phyloP scores from a whole-genome alignment of 2,888 invertebrate genomes.

The Druceiella hillmani region DNA sequence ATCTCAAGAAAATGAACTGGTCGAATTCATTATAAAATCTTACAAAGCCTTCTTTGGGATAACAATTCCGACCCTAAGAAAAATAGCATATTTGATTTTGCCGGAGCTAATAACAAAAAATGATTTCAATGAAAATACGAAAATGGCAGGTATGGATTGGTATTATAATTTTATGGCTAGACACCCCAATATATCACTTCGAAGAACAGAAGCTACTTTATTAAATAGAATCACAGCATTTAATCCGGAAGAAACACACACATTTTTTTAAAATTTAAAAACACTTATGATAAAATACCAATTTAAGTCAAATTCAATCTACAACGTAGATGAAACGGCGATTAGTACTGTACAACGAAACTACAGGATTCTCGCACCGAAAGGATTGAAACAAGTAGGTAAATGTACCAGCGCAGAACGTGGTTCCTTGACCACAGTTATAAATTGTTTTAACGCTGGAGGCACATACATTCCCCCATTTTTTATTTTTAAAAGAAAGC shows the following conservation, averaged over 20 bases:
- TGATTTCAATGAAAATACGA: conserved; percentile 19
- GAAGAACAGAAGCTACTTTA: conserved; percentile 21
- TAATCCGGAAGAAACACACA: too few relatives aligned
- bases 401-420: conserved; percentile 17
- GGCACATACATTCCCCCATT: conserved; percentile 19
- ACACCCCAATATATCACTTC: conserved; percentile 17
- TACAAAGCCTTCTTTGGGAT: conserved; percentile 16
- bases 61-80: conserved; percentile 17
- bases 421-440: conserved; percentile 17
- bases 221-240: too few relatives aligned
- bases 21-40: conserved; percentile 19
- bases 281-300: conserved; percentile 13
- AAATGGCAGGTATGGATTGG: conserved; percentile 21
- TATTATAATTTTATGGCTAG: conserved; percentile 21
- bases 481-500: too few relatives aligned
- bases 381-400: conserved; percentile 18
- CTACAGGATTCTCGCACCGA: conserved; percentile 18
- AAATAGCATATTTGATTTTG: conserved; percentile 23
- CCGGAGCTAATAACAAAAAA: conserved; percentile 17
- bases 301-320: conserved; percentile 17
- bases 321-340: conserved; percentile 21
- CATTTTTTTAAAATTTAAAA: too few relatives aligned
- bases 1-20: conserved; percentile 14
- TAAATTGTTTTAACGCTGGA: conserved; percentile 17
- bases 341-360: too few relatives aligned